Percentiles rank a stretch among this genome's conserved stretches.
These are phyloP conservation scores for Pica pica DNA, from an alignment of 2,113 vertebrate genomes.

Conservation along the genomic window DNA sequence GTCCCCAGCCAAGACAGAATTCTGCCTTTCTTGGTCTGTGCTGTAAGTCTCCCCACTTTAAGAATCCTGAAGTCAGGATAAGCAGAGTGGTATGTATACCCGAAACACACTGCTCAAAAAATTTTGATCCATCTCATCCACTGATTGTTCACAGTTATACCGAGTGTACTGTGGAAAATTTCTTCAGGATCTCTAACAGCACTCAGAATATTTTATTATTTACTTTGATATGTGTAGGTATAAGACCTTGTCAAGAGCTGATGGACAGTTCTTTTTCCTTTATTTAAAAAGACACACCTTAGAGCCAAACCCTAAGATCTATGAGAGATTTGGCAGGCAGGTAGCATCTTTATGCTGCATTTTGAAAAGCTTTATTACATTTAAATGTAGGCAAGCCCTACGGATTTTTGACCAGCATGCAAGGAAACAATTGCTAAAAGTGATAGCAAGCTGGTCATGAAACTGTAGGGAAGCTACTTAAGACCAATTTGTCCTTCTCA, in stretches of 20 bases:
- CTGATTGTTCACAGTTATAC: background rate
- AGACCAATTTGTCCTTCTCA: background rate
- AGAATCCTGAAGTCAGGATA: background rate
- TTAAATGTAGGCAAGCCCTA: background rate
- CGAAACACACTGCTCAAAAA: background rate
- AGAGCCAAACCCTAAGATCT: background rate
- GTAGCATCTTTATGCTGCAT: background rate
- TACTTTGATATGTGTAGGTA: background rate
- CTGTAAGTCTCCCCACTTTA: background rate
- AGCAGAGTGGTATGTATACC: background rate
- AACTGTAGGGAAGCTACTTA: background rate
- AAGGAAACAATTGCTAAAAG: background rate
- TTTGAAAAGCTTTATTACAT: background rate
- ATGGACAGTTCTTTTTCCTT: background rate
- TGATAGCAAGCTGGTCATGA: background rate
- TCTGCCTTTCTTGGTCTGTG: background rate
- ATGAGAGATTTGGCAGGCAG: background rate
- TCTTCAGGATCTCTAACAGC: background rate
- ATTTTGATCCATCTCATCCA: background rate
- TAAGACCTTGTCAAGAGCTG: background rate
- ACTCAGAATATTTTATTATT: background rate
- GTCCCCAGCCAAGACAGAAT: background rate
- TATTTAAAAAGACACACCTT: background rate
- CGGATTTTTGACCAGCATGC: background rate
- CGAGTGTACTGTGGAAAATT: background rate